phyloP scores from a whole-genome alignment of 2,888 invertebrate genomes.

The Galerucella nymphaeae region DNA sequence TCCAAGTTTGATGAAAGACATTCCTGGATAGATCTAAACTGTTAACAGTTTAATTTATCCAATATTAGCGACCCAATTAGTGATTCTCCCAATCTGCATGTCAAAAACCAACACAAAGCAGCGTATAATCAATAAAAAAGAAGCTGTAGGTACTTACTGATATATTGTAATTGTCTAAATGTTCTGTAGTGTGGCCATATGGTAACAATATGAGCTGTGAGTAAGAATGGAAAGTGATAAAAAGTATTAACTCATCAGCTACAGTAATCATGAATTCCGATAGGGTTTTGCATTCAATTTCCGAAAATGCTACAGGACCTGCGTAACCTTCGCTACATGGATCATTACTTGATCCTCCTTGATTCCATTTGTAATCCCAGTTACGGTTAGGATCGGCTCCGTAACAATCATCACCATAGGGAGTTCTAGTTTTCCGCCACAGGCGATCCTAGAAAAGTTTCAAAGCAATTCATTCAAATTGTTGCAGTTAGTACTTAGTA shows the following conservation, averaged over 20 bases:
- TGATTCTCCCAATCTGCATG: too few species aligned
- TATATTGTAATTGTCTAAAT: constrained; percentile 71
- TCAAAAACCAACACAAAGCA: too few species aligned
- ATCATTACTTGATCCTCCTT: constrained; percentile 70
- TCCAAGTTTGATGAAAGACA: too few species aligned
- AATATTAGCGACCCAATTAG: too few species aligned
- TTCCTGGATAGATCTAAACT: too few species aligned
- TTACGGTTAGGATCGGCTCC: constrained; percentile 85
- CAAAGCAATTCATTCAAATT: too few species aligned
- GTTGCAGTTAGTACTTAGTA: too few species aligned
- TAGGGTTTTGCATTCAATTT: constrained; percentile 71
- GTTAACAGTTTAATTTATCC: too few species aligned
- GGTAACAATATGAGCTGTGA: constrained; percentile 77
- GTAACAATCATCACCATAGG: constrained; percentile 48
- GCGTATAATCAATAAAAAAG: too few species aligned
- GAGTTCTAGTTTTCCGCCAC: constrained; percentile 77
- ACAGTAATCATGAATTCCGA: constrained; percentile 68
- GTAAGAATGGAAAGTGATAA: constrained; percentile 80
- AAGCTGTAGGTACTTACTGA: constrained; percentile 65
- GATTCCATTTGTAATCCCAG: constrained; percentile 77
- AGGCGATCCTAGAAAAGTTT: constrained; percentile 68
- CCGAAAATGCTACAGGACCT: constrained; percentile 77
- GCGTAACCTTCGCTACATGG: constrained; percentile 69
- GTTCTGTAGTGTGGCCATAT: constrained; percentile 73
- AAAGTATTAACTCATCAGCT: constrained; percentile 62